Evolutionary conservation across 2,113 vertebrate species (phyloP).

Genomic region (Pongo abelii): DNA sequence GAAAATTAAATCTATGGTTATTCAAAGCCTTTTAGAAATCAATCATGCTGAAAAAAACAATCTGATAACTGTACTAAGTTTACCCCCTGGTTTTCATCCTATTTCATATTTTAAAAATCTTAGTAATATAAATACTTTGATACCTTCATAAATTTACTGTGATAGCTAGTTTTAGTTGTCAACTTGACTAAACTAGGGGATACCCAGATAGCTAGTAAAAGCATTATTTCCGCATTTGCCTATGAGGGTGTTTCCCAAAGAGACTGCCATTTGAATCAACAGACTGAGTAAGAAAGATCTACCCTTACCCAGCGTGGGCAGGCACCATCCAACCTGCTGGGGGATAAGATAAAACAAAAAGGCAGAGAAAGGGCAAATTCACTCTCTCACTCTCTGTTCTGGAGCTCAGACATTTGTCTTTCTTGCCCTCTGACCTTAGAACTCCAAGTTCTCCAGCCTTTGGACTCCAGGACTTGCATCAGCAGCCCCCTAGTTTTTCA

Average conservation of each 20-base stretch:
- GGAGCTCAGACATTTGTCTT: neutral
- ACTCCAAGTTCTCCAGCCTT: neutral
- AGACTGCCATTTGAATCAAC: neutral
- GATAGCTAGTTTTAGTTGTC: neutral
- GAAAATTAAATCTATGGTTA: conserved; percentile 34
- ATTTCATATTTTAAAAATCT: neutral
- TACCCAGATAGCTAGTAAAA: neutral
- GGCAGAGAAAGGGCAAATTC: neutral
- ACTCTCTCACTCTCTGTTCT: neutral
- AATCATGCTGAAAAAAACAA: neutral
- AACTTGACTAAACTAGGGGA: neutral
- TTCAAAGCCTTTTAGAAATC: conserved; percentile 23
- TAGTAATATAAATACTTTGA: neutral
- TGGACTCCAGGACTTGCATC: neutral
- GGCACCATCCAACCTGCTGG: neutral
- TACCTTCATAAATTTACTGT: neutral
- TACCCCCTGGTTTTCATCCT: neutral
- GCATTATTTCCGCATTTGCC: neutral
- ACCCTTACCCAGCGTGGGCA: neutral
- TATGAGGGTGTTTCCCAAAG: neutral
- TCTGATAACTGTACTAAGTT: neutral
- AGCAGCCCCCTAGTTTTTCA: neutral
- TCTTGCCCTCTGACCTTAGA: neutral
- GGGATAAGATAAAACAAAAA: neutral
- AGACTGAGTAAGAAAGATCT: neutral